Evolutionary conservation across 2,113 vertebrate genomes (phyloP), one percentile per base, ranked within the genome.

Genomic region (Neogale vison): DNA sequence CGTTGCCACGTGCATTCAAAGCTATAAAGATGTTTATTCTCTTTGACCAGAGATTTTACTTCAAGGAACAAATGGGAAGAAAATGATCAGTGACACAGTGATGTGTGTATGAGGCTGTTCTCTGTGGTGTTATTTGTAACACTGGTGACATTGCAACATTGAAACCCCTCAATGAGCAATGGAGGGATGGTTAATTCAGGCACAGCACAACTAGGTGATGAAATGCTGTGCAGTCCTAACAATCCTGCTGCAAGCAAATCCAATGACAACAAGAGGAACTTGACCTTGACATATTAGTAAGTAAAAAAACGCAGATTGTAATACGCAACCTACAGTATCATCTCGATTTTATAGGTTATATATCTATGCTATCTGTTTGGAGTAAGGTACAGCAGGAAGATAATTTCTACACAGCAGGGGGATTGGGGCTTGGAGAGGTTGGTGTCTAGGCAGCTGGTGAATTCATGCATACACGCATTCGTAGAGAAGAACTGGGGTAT

Each of bases 381-480:
- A 72, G 31, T 34, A 57, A 83, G 45, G 31, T 55, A 50, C 4
- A 67, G 13, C 29, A 31, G 11, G 9, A 59, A 55, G 11, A 83
- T 26, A 84, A 23, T 4, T 45, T 80, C 24, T n/a, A 14, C 12
- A 42, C 10, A 45, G 76, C 7, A 72, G 34, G n/a, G n/a, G 18
- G 50, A 55, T 39, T 26, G 50, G 45, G 18, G 55, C 4, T 42
- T 52, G 4, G 47, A 65, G 71, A 42, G 36, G 59, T 7, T 4
- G 59, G 1, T 31, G 13, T 79, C 20, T 15, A 85, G 47, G 67
- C 18, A 57, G 71, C 65, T 61, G 50, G 15, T n/a, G 59, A 87
- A 36, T 57, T 31, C 26, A 65, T 31, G 20, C 31, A 31, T 5
- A 17, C 18, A 39, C 0, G 0, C 1, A 4, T 31, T 31, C 14